These are phyloP conservation scores for Globicephala melas DNA, from an alignment of 2,113 vertebrate genomes.

Conservation along the genomic window DNA sequence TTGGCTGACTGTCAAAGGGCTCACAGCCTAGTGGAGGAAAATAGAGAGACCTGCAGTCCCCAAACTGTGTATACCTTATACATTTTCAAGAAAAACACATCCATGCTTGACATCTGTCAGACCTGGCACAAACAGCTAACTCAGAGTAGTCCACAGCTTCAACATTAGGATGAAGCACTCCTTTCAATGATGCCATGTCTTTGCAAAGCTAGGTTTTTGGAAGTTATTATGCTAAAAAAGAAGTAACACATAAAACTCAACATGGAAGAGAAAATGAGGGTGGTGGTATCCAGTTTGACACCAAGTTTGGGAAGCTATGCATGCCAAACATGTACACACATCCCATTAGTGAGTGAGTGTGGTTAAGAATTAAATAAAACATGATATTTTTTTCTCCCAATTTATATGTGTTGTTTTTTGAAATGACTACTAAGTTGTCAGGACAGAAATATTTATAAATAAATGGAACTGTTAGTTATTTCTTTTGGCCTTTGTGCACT, in stretches of 20 bases:
- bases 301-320: neutral
- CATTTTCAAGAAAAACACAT: constrained; percentile 16
- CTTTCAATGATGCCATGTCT: neutral
- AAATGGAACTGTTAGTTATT: neutral
- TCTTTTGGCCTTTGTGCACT: neutral
- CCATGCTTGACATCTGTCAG: constrained; percentile 32
- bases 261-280: neutral
- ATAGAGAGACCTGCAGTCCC: neutral
- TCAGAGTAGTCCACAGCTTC: constrained; percentile 18
- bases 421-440: neutral
- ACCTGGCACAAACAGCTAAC: neutral
- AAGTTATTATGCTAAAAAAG: neutral
- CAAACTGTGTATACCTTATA: neutral
- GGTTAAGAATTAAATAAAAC: neutral
- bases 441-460: neutral
- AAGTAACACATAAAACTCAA: neutral
- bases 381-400: neutral
- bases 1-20: neutral
- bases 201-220: neutral
- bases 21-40: neutral
- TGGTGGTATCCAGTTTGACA: neutral
- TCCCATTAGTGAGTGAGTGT: neutral
- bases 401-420: neutral
- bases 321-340: neutral
- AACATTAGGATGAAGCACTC: neutral